Base-by-base conservation (phyloP, 64 coral and sea anemone species). In the Montipora foliosa region DNA sequence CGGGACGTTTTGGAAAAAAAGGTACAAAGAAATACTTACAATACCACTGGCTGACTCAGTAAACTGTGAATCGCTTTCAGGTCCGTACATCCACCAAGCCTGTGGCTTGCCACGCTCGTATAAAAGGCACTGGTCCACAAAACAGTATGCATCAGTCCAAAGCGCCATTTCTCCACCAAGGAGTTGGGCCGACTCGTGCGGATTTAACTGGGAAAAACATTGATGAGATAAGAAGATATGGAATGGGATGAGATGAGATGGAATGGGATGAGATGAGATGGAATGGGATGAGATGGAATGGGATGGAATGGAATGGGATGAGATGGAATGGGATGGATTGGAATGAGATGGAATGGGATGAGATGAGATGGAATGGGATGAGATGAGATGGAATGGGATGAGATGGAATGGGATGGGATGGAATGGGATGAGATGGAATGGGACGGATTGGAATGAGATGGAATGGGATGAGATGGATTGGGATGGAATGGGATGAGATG, bases 141-240 rank as follows among this genome's bases (percentile, higher is more conserved):
- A 96, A 74, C 95, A 96, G 49, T 96, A 96, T 0, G 86, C 53
- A 58, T 93, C 95, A 1, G 95, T 96, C 95, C 95, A 96, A 79
- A 93, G 79, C 12, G 95, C 91, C 95, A 94, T 96, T 81, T 96
- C 95, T 13, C 95, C 95, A 71, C 95, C 91, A 47, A 96, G 87
- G 9, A 96, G 49, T 47, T 79, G 68, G 29, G 83, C 81, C 13
- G 78, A 62, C 55, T 96, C 95, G n/a, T 90, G 59, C 74, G 49
- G 79, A n/a, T 68, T 93, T 68, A 96, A 89, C 95, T 96, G 47
- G 3, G 21, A 50, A 4, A 19, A 17, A 44, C 3, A 67, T 16
- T 5, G 8, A 67, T 67, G 0, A 24, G 24, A 24, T 24, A 24
- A 24, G 24, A 24, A 24, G 24, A 24, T 24, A 24, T 24, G 24